Conservation (phyloP, 64 coral and sea anemone species). For the Astreopora myriophthalma region DNA sequence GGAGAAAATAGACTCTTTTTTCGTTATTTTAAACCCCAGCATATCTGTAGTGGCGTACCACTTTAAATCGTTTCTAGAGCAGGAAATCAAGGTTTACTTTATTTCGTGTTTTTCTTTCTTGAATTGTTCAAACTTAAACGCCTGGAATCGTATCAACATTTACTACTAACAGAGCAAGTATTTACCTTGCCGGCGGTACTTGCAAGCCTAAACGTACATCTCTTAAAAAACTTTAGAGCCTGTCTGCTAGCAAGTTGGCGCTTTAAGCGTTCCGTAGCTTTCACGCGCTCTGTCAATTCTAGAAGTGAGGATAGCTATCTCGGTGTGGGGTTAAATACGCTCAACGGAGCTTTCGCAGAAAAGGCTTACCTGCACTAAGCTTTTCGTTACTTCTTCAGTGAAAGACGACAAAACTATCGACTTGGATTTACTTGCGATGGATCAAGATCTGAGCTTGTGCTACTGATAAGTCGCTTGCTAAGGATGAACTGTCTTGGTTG, state of each 20-base stretch:
- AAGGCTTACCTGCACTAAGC: neutral
- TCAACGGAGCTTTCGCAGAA: neutral
- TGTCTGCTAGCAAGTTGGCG: neutral
- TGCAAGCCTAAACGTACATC: neutral
- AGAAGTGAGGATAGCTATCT: too few species aligned
- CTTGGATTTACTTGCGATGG: neutral
- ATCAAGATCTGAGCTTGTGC: neutral
- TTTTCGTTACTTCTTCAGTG: neutral
- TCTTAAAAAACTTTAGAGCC: neutral
- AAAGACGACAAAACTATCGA: neutral
- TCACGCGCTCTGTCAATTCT: neutral
- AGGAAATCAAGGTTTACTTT: conserved; percentile 10
- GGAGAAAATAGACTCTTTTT: neutral
- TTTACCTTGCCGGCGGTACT: neutral
- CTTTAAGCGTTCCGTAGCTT: neutral
- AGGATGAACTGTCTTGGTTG: neutral
- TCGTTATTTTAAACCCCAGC: neutral
- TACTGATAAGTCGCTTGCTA: neutral
- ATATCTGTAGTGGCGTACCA: neutral
- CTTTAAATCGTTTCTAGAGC: neutral
- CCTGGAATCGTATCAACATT: conserved; percentile 5
- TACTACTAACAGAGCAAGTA: neutral
- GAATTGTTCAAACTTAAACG: conserved; percentile 25
- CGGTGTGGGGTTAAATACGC: too few species aligned
- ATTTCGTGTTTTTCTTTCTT: neutral